Base-by-base conservation (phyloP, 2,113 vertebrate genomes). In the Channa argus region DNA sequence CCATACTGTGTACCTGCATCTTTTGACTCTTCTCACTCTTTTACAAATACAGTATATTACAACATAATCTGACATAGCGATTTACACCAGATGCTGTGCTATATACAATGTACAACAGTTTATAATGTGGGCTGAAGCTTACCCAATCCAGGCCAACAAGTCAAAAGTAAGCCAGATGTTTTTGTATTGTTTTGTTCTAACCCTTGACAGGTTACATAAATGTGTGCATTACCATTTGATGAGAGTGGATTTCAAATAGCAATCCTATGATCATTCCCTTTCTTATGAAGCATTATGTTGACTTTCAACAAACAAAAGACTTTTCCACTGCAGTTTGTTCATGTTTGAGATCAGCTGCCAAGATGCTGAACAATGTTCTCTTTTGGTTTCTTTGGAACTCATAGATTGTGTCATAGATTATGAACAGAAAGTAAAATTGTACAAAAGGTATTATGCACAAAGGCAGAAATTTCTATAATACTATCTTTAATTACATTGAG, bases 61-160 rank as follows among this genome's bases (percentile, higher is more conserved):
- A 24, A 9, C 34, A 53, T 6, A 83, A 33, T 46, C 46, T 53
- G 51, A 82, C 9, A 5, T 13, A 49, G 70, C 51, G 37, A 70
- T 59, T 64, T 11, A 39, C 50, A 53, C 39, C 8, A 77, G 71
- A 73, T 60, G 60, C 33, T 55, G 6, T 46, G 59, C 55, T 44
- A 33, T 24, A 67, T 51, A 54, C 33, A 52, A 34, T 39, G 7
- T 67, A 62, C 12, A 15, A 56, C 37, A 58, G 53, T 56, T 14
- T 54, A 3, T 49, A 44, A 61, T 39, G 13, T n/a, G 2, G 14
- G 24, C 39, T 39, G 51, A 47, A 63, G 11, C 33, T n/a, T 1
- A 45, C 24, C 33, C 38, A 46, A 71, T 80, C 46, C 65, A 54
- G 10, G 33, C 13, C 52, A 66, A 63, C 44, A 13, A 45, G 5